Conservation (phyloP, 2,888 invertebrate species). For the Homarus gammarus region DNA sequence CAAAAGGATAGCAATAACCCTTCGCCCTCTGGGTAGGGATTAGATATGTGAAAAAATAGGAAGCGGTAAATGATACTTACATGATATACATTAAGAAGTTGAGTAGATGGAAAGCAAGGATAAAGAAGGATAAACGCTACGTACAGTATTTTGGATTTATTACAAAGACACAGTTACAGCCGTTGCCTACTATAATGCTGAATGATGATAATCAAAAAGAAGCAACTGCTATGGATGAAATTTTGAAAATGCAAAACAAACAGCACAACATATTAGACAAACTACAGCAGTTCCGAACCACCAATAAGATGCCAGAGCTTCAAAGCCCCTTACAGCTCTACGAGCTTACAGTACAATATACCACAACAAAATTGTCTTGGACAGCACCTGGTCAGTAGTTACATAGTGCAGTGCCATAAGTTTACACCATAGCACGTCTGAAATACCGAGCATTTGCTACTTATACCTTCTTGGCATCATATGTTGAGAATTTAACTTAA, state of each 20-base stretch:
- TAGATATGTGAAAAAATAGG: too few relatives aligned
- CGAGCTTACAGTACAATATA: not conserved
- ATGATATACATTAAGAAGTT: too few relatives aligned
- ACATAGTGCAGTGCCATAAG: not conserved
- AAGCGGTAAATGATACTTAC: too few relatives aligned
- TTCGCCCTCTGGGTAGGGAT: too few relatives aligned
- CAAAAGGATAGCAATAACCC: too few relatives aligned
- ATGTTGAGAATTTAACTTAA: not conserved
- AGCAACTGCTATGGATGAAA: constrained; percentile 55
- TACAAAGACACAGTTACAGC: constrained; percentile 67
- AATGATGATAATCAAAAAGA: constrained; percentile 56
- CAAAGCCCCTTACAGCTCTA: not conserved
- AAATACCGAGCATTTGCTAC: not conserved
- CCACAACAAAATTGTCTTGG: not conserved
- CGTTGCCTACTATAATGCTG: constrained; percentile 60
- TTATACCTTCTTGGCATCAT: not conserved
- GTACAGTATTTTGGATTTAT: constrained; percentile 52
- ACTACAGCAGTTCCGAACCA: constrained; percentile 15
- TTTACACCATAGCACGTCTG: not conserved
- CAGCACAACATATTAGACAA: constrained; percentile 18
- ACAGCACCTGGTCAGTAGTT: not conserved
- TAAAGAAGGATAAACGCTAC: not conserved
- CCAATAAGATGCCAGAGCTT: not conserved
- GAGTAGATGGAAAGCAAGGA: not conserved
- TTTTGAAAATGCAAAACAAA: constrained; percentile 38